Evolutionary conservation across 2,797 vertebrate species (phyloP), one percentile per base, ranked within the genome.

Genomic region (Glyptemys insculpta): DNA sequence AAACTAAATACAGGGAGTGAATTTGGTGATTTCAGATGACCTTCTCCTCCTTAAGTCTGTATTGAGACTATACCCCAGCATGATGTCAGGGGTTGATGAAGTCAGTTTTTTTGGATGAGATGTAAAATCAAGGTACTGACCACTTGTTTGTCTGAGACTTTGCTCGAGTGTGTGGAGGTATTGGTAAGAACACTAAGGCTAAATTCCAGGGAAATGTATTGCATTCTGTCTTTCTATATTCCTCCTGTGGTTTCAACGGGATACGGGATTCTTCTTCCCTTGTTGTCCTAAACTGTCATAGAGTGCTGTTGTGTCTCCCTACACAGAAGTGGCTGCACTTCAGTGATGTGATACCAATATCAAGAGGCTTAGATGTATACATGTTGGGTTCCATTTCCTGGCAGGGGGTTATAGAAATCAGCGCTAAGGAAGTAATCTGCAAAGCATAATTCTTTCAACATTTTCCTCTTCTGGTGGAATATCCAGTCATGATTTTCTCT

Each of bases 391-490:
- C 79, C 87, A 21, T 81, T 59, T 41, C 92, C 8, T 0, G 0
- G 93, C 95, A 94, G 95, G 89, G 92, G 93, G 14, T 76, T 57
- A 8, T 49, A 65, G 94, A 95, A 96, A 89, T 62, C 53, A 92
- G 79, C 94, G 95, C 79, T 83, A 7, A 85, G 83, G 68, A 82
- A 97, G 80, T 93, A 93, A 21, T 85, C 74, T 11, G 85, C 85
- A 79, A 94, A 87, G 89, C 95, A 89, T 93, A 91, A 94, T 94
- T 94, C 84, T 83, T 27, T 68, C 88, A 37, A 47, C 83, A 79
- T 88, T 95, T 41, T 52, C 79, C 52, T 37, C 3, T 10, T 95
- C 79, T 4, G 49, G 85, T 54, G 89, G 79, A 90, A 57, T 90
- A 76, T 85, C 47, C 94, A 76, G 81, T 76, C 68, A 5, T 19